phyloP scores from a whole-genome alignment of 2,888 invertebrate species.

The Yponomeuta sedellus region DNA sequence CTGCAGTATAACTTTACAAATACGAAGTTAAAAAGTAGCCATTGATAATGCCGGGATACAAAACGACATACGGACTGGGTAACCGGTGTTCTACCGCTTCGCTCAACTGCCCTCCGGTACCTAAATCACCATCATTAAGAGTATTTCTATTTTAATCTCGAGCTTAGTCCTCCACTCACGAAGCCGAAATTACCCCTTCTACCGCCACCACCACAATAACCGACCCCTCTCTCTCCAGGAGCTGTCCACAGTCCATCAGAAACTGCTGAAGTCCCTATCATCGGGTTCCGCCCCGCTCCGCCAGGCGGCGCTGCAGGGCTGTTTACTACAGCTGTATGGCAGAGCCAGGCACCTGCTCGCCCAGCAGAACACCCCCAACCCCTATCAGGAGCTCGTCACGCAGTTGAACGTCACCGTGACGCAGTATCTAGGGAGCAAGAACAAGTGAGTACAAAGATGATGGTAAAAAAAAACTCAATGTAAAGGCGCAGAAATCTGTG shows the following conservation, averaged over 20 bases:
- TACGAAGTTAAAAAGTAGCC: too few species aligned
- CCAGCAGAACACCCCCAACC: constrained; percentile 29
- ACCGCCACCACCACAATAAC: too few species aligned
- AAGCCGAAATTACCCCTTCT: too few species aligned
- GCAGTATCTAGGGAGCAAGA: constrained; percentile 37
- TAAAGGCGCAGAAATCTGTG: not conserved
- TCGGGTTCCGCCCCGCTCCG: constrained; percentile 63
- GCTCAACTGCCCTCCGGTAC: too few species aligned
- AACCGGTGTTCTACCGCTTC: too few species aligned
- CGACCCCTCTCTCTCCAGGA: constrained; percentile 36
- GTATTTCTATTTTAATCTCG: too few species aligned
- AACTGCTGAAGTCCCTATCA: constrained; percentile 53
- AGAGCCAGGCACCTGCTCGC: constrained; percentile 26
- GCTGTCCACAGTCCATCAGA: constrained; percentile 57
- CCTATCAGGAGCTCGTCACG: constrained; percentile 44
- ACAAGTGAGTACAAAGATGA: constrained; percentile 34
- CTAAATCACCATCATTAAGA: too few species aligned
- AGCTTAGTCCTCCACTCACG: too few species aligned
- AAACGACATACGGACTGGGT: too few species aligned
- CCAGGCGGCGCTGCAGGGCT: constrained; percentile 62
- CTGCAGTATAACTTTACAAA: too few species aligned
- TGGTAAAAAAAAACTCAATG: too few species aligned
- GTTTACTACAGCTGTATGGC: constrained; percentile 50
- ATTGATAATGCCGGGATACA: too few species aligned
- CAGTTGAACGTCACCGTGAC: constrained; percentile 43